Evolutionary conservation across 2,113 vertebrate genomes (phyloP), one percentile per base, ranked within the genome.

Genomic region (Empidonax traillii): DNA sequence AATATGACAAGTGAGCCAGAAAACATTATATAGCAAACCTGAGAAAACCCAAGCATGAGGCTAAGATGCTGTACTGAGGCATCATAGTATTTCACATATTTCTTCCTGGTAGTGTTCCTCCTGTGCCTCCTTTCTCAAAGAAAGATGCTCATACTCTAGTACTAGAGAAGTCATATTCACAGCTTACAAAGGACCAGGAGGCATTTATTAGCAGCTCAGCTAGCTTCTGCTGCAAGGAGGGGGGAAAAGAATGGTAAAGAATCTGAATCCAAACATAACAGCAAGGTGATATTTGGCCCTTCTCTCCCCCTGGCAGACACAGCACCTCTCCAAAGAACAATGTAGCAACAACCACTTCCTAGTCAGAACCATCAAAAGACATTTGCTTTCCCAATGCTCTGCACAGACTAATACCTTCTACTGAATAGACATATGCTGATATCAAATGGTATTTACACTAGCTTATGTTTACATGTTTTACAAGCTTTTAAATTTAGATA

Each of bases 391-490:
- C 76, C 51, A 66, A 1, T 5, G 35, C 28, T 69, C 28, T 65
- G 41, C 44, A 81, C 39, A 41, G 30, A 43, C 15, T 24, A 51
- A 49, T 9, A 37, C 4, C 14, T 89, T 51, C 69, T 43, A 51
- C 62, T 75, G 43, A 92, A 83, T 0, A 83, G 58, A 69, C 21
- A 35, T 0, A 1, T 5, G 1, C 31, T 44, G 22, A 19, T 39
- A 85, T 21, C 55, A 89, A 67, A 44, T 12, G 10, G 67, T 43
- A 74, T 23, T 52, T 61, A 49, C 1, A 2, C 15, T 51, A 23
- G 14, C 11, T 93, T 56, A 78, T 8, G 12, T 58, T 58, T 21
- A 74, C 9, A 14, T 65, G 31, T 35, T 78, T 78, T 62, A 92
- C 10, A 33, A 46, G 58, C 33, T 77, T 90, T 71, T 59, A 14